These are phyloP conservation scores for Lasius platythorax DNA, from an alignment of 2,888 invertebrate species.

Conservation along the genomic window DNA sequence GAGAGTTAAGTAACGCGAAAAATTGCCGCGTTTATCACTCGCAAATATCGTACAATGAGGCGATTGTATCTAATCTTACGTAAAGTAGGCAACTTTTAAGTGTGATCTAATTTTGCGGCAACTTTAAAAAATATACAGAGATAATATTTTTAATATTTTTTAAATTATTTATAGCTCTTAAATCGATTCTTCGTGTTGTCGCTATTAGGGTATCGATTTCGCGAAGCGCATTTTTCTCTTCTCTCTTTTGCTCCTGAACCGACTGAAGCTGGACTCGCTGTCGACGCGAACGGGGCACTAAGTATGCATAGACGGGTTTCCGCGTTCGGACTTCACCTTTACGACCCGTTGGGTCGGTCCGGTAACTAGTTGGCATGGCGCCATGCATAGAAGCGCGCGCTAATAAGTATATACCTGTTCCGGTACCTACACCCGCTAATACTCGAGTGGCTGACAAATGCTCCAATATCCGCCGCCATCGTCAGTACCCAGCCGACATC, in stretches of 20 bases:
- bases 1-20: not conserved
- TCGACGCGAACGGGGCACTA: constrained; percentile 63
- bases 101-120: not conserved
- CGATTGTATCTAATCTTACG: not conserved
- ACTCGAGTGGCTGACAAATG: constrained; percentile 83
- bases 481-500: constrained; percentile 73
- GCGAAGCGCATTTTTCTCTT: constrained; percentile 42
- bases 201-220: constrained; percentile 51
- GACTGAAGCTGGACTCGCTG: constrained; percentile 36
- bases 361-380: constrained; percentile 84
- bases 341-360: constrained; percentile 65
- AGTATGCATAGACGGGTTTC: constrained; percentile 75
- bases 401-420: constrained; percentile 77
- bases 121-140: not conserved
- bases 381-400: constrained; percentile 82
- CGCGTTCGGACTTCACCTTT: constrained; percentile 77
- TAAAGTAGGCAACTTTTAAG: not conserved
- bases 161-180: not conserved
- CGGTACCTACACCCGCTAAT: constrained; percentile 72
- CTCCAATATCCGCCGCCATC: constrained; percentile 83
- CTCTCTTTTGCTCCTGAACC: not conserved
- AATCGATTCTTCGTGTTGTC: constrained; percentile 3
- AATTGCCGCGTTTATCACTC: not conserved
- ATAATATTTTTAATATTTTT: no score
- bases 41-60: not conserved